These are phyloP conservation scores for Staurois parvus DNA, from an alignment of 2,797 vertebrate genomes.

Conservation along the genomic window DNA sequence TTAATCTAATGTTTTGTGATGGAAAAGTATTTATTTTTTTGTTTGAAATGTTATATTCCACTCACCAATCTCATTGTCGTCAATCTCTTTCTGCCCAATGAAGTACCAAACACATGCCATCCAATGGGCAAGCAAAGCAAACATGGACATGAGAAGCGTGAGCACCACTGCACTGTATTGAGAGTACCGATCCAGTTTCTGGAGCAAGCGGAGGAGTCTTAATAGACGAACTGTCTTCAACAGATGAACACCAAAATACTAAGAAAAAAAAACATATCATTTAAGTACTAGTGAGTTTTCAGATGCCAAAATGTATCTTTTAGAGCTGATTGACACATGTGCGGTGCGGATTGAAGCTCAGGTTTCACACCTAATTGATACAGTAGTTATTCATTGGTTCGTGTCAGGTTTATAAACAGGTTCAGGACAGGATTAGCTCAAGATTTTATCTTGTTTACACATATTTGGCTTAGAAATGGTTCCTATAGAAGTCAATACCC, in stretches of 20 bases:
- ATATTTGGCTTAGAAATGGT: no score
- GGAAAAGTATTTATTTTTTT: background rate
- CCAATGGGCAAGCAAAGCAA: constrained; percentile 63
- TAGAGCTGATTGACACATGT: no score
- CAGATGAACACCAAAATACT: constrained; percentile 63
- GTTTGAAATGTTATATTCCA: background rate
- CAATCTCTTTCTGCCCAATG: constrained; percentile 62
- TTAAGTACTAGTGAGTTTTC: no score
- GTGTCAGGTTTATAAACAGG: no score
- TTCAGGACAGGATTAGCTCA: no score
- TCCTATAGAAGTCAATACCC: no score
- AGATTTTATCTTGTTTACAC: no score
- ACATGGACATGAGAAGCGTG: constrained; percentile 64
- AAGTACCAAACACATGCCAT: constrained; percentile 65
- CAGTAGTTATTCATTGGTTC: no score
- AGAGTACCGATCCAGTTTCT: constrained; percentile 63
- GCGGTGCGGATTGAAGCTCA: no score
- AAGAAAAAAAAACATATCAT: background rate
- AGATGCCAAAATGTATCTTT: no score
- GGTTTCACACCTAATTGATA: no score
- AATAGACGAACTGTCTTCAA: constrained; percentile 63
- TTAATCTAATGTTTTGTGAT: no score
- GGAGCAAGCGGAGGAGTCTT: constrained; percentile 60
- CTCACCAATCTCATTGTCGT: constrained; percentile 60
- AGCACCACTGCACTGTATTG: constrained; percentile 64